Conservation (phyloP, 2,888 invertebrate species). For the Drosophila robusta region DNA sequence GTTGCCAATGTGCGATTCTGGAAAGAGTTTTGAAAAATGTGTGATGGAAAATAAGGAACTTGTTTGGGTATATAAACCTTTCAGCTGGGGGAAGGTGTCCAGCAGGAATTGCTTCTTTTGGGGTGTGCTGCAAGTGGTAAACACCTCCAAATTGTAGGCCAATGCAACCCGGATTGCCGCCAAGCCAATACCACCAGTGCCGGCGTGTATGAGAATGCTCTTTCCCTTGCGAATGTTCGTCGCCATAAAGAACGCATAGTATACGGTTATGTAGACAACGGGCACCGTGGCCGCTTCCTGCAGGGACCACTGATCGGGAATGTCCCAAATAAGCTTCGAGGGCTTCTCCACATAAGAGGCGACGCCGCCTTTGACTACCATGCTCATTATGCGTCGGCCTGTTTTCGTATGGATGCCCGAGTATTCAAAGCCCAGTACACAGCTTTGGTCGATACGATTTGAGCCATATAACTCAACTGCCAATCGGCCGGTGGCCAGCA, state of each 20-base stretch:
- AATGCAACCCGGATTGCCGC: slow-evolving; percentile 91
- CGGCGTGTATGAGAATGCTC: slow-evolving; percentile 87
- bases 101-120: slow-evolving; percentile 89
- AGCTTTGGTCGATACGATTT: slow-evolving; percentile 88
- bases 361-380: slow-evolving; percentile 86
- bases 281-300: slow-evolving; percentile 92
- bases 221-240: slow-evolving; percentile 83
- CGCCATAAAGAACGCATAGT: slow-evolving; percentile 86
- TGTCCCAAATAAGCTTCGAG: slow-evolving; percentile 86
- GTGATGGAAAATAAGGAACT: no score
- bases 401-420: slow-evolving; percentile 87
- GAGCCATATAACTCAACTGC: slow-evolving; percentile 92
- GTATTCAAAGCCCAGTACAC: slow-evolving; percentile 89
- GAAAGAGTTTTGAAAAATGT: slow-evolving; percentile 3
- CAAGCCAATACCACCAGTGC: slow-evolving; percentile 91
- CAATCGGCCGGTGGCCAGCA: slow-evolving; percentile 96
- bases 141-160: slow-evolving; percentile 88
- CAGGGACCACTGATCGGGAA: slow-evolving; percentile 90
- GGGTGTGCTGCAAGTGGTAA: slow-evolving; percentile 89
- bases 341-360: slow-evolving; percentile 85
- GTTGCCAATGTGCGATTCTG: slow-evolving; percentile 91
- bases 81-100: slow-evolving; percentile 86
- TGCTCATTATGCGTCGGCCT: slow-evolving; percentile 89
- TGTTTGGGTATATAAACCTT: slow-evolving; percentile 84
- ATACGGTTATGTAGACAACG: slow-evolving; percentile 90